Evolutionary conservation across 2,113 vertebrate genomes (phyloP).

Genomic region (Mirza zaza): DNA sequence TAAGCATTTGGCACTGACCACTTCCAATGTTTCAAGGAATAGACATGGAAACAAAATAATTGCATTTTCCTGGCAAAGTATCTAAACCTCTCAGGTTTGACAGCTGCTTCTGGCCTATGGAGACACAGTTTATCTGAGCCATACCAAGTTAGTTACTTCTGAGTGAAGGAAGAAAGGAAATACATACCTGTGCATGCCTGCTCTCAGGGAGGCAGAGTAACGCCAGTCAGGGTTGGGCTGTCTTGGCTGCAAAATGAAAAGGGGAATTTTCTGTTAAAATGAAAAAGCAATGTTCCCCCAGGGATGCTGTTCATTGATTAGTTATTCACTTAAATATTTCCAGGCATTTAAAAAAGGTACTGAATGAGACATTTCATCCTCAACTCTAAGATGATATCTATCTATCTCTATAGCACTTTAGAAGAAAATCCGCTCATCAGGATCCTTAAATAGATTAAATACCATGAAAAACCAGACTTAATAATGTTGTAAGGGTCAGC

Average conservation of each 20-base stretch:
- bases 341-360: neutral
- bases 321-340: conserved; percentile 29
- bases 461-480: neutral
- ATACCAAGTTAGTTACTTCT: neutral
- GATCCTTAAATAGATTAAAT: neutral
- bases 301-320: neutral
- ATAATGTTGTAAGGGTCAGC: neutral
- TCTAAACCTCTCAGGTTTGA: neutral
- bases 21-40: conserved; percentile 55
- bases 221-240: conserved; percentile 94
- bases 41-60: conserved; percentile 28
- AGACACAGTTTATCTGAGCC: conserved; percentile 35
- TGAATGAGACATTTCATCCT: conserved; percentile 25
- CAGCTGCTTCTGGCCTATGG: conserved; percentile 17
- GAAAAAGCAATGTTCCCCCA: neutral
- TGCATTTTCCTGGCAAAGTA: conserved; percentile 32
- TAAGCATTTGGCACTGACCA: conserved; percentile 43
- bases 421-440: neutral
- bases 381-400: neutral
- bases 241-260: conserved; percentile 92
- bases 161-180: neutral
- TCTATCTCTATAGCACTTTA: neutral
- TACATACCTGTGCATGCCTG: conserved; percentile 97
- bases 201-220: conserved; percentile 97
- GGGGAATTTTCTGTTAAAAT: conserved; percentile 73